Evolutionary conservation across 2,113 vertebrate genomes (phyloP).

Genomic region (Perccottus glenii): DNA sequence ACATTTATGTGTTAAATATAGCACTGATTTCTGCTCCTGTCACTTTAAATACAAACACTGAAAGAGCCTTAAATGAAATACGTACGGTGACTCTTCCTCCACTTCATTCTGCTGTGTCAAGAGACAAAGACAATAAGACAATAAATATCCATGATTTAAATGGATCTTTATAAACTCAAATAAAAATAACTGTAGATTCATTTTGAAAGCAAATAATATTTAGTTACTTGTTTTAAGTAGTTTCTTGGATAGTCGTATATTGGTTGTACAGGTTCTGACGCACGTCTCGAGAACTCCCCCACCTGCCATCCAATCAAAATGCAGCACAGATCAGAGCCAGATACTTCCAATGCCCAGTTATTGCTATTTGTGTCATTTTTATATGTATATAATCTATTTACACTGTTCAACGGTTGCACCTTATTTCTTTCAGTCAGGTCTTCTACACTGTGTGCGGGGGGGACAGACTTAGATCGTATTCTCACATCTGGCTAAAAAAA

Average conservation of each 20-base stretch:
- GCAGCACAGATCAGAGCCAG: not conserved
- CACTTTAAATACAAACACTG: not conserved
- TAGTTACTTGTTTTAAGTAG: not conserved
- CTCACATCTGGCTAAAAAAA: constrained; percentile 13
- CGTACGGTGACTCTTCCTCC: not conserved
- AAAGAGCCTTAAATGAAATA: not conserved
- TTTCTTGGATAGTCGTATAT: constrained; percentile 49
- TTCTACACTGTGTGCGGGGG: not conserved
- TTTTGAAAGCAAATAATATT: not conserved
- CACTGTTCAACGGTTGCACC: constrained; percentile 17
- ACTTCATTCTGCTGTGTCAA: not conserved
- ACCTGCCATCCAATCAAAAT: constrained; percentile 7
- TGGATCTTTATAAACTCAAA: too few relatives aligned
- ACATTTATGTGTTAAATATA: not conserved
- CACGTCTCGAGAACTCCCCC: not conserved
- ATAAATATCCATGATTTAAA: too few relatives aligned
- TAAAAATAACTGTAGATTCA: too few relatives aligned
- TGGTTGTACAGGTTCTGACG: constrained; percentile 39
- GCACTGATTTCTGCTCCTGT: not conserved
- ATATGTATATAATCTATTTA: not conserved
- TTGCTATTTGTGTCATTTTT: not conserved
- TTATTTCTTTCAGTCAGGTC: not conserved
- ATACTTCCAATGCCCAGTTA: not conserved
- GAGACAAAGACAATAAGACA: not conserved
- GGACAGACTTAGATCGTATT: constrained; percentile 48